Evolutionary conservation across 2,888 invertebrate species (phyloP).

Genomic region (Eledona agricola): DNA sequence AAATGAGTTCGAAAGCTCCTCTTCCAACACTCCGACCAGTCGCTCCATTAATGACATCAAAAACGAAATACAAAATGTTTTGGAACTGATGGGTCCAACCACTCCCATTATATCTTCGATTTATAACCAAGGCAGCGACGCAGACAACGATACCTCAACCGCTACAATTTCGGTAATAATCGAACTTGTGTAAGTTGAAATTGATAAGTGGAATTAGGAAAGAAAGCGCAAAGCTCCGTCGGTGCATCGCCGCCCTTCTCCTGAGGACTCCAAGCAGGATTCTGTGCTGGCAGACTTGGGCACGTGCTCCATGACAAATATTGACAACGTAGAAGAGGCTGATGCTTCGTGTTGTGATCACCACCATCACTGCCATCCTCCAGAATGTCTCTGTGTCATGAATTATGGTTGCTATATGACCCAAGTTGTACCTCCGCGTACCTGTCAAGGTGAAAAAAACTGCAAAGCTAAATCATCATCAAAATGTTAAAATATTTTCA

Average conservation of each 20-base stretch:
- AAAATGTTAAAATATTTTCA: too few relatives aligned
- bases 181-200: neutral
- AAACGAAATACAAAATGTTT: constrained; percentile 22
- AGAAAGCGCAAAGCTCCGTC: neutral
- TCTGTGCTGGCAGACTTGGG: constrained; percentile 3
- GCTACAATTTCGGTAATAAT: constrained; percentile 2
- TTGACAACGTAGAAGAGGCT: constrained; percentile 1
- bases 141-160: constrained; percentile 26
- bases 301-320: neutral
- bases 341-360: constrained; percentile 11
- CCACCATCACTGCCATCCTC: neutral
- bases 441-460: too few relatives aligned
- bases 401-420: too few relatives aligned
- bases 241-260: neutral
- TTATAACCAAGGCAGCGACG: constrained; percentile 19
- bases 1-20: constrained; percentile 5
- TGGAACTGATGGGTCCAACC: constrained; percentile 26
- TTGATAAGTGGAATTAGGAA: neutral
- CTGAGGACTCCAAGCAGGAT: neutral
- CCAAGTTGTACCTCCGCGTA: too few relatives aligned
- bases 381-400: constrained; percentile 7
- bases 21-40: neutral
- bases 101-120: constrained; percentile 2
- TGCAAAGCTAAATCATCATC: too few relatives aligned
- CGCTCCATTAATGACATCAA: constrained; percentile 7